Conservation (phyloP, 2,888 invertebrate genomes). For the Petrophora chlorosata region DNA sequence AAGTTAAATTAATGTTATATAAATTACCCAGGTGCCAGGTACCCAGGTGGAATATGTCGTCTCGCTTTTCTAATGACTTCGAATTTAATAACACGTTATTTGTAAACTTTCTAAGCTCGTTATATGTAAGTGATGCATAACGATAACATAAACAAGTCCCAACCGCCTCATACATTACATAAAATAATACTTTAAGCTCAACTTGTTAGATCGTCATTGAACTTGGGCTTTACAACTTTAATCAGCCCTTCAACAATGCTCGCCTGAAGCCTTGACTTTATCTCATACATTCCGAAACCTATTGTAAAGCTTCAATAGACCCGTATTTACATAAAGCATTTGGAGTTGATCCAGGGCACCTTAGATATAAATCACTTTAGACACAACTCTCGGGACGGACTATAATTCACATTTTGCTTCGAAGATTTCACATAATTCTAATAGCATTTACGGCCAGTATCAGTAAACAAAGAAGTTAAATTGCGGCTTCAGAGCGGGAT, state of each 20-base stretch:
- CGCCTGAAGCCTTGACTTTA: neutral
- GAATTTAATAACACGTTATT: too few species aligned
- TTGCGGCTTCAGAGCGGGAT: conserved; percentile 47
- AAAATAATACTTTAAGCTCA: too few species aligned
- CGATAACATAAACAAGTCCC: too few species aligned
- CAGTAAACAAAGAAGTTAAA: conserved; percentile 54
- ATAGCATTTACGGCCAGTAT: conserved; percentile 45
- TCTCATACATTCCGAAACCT: conserved; percentile 4
- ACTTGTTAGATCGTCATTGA: too few species aligned
- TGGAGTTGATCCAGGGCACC: conserved; percentile 14
- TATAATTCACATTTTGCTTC: conserved; percentile 24
- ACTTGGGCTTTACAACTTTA: neutral
- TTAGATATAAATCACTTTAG: conserved; percentile 26
- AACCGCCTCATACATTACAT: too few species aligned
- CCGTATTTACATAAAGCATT: conserved; percentile 27
- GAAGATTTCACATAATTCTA: conserved; percentile 28
- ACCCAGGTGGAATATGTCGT: too few species aligned
- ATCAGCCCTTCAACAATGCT: conserved; percentile 3
- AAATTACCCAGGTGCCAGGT: too few species aligned
- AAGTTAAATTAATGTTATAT: too few species aligned
- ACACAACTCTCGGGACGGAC: conserved; percentile 18
- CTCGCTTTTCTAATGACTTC: too few species aligned
- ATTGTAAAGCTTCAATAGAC: conserved; percentile 20
- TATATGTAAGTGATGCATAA: too few species aligned
- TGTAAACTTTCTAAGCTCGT: too few species aligned